Evolutionary conservation across 2,797 vertebrate species (phyloP), one percentile per base, ranked within the genome.

Genomic region (Propithecus deckenii): DNA sequence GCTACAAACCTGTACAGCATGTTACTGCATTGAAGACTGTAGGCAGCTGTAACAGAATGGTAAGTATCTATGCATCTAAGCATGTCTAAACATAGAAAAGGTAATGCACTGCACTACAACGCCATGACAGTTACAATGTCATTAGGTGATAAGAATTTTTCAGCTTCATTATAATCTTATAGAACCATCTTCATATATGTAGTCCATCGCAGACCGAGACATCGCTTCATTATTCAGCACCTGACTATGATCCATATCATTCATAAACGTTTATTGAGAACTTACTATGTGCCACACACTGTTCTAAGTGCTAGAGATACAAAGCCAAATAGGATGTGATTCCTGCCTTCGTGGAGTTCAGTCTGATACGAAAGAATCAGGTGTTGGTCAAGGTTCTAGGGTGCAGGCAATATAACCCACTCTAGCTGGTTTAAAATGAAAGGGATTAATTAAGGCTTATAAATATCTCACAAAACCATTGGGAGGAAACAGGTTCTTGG

Each of bases 381-480:
- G 55, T 83, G 9, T n/a, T 17, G 43, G 74, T 55, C 93, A 79
- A 63, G 38, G 57, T 28, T 84, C 95, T 89, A 43, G 35, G 32
- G 2, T 80, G 30, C 35, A 48, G 78, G 75, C 79, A 50, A 32
- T 61, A 69, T 13, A 65, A 93, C 32, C 50, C 78, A 59, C 57
- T 86, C 38, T 10, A 85, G 84, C 74, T 65, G 12, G 25, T 78
- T 95, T 57, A 83, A 95, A 86, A 28, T 15, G 59, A 94, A 74
- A 83, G 52, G 46, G 35, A 69, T 84, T 94, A 52, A 84, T 89
- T 79, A 92, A 67, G 76, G 41, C 74, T 96, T 95, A 91, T 93
- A 96, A 96, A 86, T 63, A 86, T 91, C 88, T 93, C 67, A 83
- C 67, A 81, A 95, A 86, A 91, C 88, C 78, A 57, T 0, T 93